These are phyloP conservation scores for Melitaea athalia DNA, from an alignment of 2,888 invertebrate species.

Conservation along the genomic window DNA sequence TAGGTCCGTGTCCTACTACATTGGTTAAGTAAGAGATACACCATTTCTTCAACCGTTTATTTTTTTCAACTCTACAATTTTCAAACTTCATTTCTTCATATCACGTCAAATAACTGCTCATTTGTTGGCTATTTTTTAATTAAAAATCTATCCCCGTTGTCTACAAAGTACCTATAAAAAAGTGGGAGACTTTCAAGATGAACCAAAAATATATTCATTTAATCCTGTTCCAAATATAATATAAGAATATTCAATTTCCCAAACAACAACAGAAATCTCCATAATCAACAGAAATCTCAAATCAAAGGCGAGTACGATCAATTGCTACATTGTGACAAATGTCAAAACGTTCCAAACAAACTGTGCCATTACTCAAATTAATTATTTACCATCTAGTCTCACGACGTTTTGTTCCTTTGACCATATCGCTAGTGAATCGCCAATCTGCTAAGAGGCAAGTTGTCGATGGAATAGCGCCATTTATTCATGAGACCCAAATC, in stretches of 20 bases:
- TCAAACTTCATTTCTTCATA: too few species aligned
- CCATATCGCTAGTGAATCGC: conserved; percentile 60
- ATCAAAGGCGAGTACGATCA: conserved; percentile 46
- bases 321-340: conserved; percentile 64
- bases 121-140: too few species aligned
- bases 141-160: too few species aligned
- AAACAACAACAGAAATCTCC: background rate
- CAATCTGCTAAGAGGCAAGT: conserved; percentile 49
- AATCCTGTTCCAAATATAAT: background rate
- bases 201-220: background rate
- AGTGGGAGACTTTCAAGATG: background rate
- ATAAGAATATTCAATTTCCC: background rate
- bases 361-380: conserved; percentile 79
- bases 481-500: conserved; percentile 41
- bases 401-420: conserved; percentile 71
- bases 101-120: too few species aligned
- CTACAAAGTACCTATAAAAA: too few species aligned
- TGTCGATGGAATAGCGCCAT: conserved; percentile 49
- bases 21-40: too few species aligned
- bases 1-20: too few species aligned
- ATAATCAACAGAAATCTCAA: conserved; percentile 13
- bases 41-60: too few species aligned
- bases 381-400: conserved; percentile 73
- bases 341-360: conserved; percentile 66
- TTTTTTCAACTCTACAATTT: too few species aligned